phyloP scores from a whole-genome alignment of 2,888 invertebrate species.

The Oxyscelio sp. region DNA sequence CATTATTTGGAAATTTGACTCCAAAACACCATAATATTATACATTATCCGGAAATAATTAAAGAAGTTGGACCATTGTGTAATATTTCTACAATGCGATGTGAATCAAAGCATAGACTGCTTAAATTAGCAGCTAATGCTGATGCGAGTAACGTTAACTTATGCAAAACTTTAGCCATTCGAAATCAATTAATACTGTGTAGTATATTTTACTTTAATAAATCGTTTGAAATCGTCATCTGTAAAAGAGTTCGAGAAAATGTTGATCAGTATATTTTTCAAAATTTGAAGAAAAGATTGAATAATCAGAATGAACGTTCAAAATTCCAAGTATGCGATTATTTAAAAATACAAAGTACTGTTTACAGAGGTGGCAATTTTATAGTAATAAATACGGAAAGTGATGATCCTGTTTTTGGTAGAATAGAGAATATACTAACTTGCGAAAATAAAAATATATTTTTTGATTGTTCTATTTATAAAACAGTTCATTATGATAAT shows the following conservation, averaged over 20 bases:
- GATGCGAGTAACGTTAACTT: conserved; percentile 8
- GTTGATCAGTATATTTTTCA: neutral
- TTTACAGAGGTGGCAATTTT: conserved; percentile 2
- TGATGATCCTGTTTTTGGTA: conserved; percentile 3
- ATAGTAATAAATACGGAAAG: neutral
- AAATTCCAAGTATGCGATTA: neutral
- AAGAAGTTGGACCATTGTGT: conserved; percentile 23
- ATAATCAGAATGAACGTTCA: neutral
- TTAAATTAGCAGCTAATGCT: conserved; percentile 21
- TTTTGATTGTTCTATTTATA: conserved; percentile 11
- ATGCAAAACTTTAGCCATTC: conserved; percentile 38
- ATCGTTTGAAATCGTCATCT: conserved; percentile 13
- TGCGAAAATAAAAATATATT: conserved; percentile 10
- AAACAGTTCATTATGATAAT: neutral
- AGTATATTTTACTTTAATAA: conserved; percentile 4
- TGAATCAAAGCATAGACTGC: conserved; percentile 33
- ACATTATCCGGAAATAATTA: conserved; percentile 41
- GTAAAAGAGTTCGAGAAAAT: neutral
- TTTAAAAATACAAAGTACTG: conserved; percentile 14
- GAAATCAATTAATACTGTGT: conserved; percentile 20
- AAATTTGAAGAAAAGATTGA: neutral
- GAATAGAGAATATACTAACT: neutral
- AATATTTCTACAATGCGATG: conserved; percentile 19
- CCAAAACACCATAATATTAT: conserved; percentile 47
- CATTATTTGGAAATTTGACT: conserved; percentile 32